These are phyloP conservation scores for Calyptomena viridis DNA, from an alignment of 2,113 vertebrate species.

Conservation along the genomic window DNA sequence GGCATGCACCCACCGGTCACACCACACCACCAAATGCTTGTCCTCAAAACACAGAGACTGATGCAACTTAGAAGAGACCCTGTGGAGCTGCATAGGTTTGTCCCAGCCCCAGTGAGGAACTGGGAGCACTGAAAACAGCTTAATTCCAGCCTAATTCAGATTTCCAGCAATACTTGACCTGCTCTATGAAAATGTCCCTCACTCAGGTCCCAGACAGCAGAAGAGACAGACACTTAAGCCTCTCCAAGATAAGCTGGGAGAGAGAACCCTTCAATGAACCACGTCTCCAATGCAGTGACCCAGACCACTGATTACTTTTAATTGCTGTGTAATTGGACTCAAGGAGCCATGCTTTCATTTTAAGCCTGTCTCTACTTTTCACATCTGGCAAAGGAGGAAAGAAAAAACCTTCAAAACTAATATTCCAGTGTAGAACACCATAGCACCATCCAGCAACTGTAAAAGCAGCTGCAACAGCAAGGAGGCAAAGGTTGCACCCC, in stretches of 20 bases:
- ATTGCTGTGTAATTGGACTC: neutral
- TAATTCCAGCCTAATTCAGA: neutral
- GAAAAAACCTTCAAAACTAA: neutral
- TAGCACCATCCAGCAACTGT: neutral
- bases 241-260: neutral
- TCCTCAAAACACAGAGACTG: neutral
- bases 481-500: neutral
- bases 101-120: fast-evolving
- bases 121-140: neutral
- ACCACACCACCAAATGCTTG: fast-evolving
- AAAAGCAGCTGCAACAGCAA: fast-evolving
- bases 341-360: neutral
- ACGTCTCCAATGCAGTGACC: neutral
- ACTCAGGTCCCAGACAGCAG: neutral
- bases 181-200: neutral
- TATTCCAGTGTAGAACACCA: neutral
- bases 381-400: neutral
- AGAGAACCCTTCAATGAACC: neutral
- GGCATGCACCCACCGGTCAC: fast-evolving
- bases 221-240: neutral
- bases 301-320: neutral
- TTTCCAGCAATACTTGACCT: neutral
- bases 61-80: neutral
- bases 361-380: neutral
- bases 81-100: fast-evolving